phyloP scores from a whole-genome alignment of 1,140 invertebrate species.

The Drosophila nigromelanica region DNA sequence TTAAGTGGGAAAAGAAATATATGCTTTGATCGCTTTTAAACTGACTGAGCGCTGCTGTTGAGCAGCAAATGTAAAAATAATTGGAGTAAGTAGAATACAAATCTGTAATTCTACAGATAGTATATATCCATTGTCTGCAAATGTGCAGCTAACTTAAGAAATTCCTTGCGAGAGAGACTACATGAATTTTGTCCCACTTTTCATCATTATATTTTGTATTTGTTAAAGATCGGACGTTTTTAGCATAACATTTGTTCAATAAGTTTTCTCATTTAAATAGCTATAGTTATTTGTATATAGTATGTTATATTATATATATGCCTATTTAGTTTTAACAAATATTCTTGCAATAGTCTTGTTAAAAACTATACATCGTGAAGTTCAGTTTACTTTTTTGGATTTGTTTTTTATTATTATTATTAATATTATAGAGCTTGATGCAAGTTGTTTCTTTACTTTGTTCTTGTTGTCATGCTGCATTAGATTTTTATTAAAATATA shows the following conservation, averaged over 20 bases:
- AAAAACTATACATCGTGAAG: no score
- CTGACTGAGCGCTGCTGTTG: slow-evolving; percentile 24
- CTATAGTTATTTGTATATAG: slow-evolving; percentile 34
- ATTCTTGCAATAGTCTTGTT: slow-evolving; percentile 36
- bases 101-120: slow-evolving; percentile 12
- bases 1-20: slow-evolving; percentile 33
- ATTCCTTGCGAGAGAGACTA: neutral
- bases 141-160: neutral
- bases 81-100: slow-evolving; percentile 24
- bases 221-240: slow-evolving; percentile 33
- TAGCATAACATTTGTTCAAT: slow-evolving; percentile 45
- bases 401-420: no score
- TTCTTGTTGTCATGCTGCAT: no score
- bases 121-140: neutral
- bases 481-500: no score
- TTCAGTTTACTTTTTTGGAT: no score
- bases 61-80: slow-evolving; percentile 27
- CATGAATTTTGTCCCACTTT: slow-evolving; percentile 1
- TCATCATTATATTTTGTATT: neutral
- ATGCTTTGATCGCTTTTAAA: slow-evolving; percentile 16
- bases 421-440: no score
- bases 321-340: slow-evolving; percentile 30
- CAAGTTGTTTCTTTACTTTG: no score
- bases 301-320: slow-evolving; percentile 48
- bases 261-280: slow-evolving; percentile 13